Conservation (phyloP, 2,113 vertebrate species). For the Noturus placidus region DNA sequence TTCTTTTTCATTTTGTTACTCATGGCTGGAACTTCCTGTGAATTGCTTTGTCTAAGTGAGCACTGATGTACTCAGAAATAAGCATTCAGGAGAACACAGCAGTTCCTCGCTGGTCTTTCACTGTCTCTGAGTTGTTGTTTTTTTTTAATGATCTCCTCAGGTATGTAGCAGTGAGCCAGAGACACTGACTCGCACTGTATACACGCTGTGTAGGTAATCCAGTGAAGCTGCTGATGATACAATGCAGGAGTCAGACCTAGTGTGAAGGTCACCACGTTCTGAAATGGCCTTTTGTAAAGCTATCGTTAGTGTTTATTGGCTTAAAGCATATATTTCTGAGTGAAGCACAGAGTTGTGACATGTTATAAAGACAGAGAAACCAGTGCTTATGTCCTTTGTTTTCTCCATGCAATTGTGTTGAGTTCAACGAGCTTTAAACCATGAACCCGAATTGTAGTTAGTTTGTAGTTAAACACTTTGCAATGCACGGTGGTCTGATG, state of each 20-base stretch:
- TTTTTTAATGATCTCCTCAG: slow-evolving; percentile 59
- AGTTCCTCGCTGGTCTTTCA: slow-evolving; percentile 1
- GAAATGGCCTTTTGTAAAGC: background rate
- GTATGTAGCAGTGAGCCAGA: slow-evolving; percentile 62
- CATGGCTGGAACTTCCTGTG: background rate
- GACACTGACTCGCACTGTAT: slow-evolving; percentile 27
- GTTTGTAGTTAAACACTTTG: slow-evolving; percentile 11
- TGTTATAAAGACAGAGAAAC: background rate
- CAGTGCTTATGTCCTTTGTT: background rate
- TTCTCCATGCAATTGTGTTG: background rate
- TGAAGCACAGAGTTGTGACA: background rate
- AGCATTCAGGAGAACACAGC: background rate
- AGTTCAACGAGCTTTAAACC: background rate
- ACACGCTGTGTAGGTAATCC: slow-evolving; percentile 36
- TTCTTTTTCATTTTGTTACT: background rate
- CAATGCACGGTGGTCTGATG: background rate
- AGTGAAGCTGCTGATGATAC: slow-evolving; percentile 19
- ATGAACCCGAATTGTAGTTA: background rate
- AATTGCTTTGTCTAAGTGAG: background rate
- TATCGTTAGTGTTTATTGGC: background rate
- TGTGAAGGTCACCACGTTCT: background rate
- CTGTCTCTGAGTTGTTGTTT: slow-evolving; percentile 40
- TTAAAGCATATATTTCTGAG: background rate
- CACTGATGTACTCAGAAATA: slow-evolving; percentile 5
- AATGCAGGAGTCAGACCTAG: background rate